Conservation (phyloP, 2,797 vertebrate species). For the Centropyge bicolor region DNA sequence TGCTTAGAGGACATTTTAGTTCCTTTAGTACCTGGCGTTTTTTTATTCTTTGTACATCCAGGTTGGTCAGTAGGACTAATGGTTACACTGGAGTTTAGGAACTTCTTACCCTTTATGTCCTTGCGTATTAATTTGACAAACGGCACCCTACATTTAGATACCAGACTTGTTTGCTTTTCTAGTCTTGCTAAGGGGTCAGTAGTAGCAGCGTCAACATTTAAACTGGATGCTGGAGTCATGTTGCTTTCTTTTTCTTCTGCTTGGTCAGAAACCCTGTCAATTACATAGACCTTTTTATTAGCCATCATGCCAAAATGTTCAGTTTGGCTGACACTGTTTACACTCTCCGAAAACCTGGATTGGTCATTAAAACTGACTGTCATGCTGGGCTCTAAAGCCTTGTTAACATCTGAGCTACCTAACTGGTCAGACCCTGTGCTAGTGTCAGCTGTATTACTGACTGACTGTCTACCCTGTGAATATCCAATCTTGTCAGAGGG, state of each 20-base stretch:
- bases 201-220: slow-evolving; percentile 27
- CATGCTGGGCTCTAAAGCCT: slow-evolving; percentile 10
- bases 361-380: slow-evolving; percentile 26
- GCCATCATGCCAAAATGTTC: background rate
- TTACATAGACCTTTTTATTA: slow-evolving; percentile 33
- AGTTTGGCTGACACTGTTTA: slow-evolving; percentile 27
- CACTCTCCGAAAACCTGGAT: slow-evolving; percentile 38
- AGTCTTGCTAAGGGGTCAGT: slow-evolving; percentile 33
- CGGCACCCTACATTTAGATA: slow-evolving; percentile 67
- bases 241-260: slow-evolving; percentile 31
- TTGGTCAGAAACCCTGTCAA: slow-evolving; percentile 26
- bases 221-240: slow-evolving; percentile 1
- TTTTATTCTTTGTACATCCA: slow-evolving; percentile 37
- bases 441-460: slow-evolving; percentile 18
- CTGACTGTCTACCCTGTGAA: slow-evolving; percentile 43
- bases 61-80: slow-evolving; percentile 27
- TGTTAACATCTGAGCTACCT: slow-evolving; percentile 39
- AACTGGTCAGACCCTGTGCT: slow-evolving; percentile 18
- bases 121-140: slow-evolving; percentile 78
- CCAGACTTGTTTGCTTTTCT: slow-evolving; percentile 58
- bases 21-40: slow-evolving; percentile 5
- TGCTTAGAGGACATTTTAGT: slow-evolving; percentile 29
- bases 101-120: slow-evolving; percentile 61
- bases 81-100: slow-evolving; percentile 38
- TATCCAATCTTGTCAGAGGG: slow-evolving; percentile 26